Conservation (phyloP, 2,888 invertebrate species). For the Thelaira solivaga region DNA sequence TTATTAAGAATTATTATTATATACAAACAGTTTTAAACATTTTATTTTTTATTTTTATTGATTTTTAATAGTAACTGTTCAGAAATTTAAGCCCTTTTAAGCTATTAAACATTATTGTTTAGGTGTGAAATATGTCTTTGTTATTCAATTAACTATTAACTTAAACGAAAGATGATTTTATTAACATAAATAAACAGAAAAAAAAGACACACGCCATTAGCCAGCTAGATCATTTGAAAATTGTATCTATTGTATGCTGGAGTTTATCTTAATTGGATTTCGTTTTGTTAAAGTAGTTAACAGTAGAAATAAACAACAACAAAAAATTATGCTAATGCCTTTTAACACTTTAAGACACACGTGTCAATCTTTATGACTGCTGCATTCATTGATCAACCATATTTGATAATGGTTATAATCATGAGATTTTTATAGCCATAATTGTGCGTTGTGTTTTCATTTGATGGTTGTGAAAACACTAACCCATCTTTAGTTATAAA, state of each 20-base stretch:
- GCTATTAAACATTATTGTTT: background rate
- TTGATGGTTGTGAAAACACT: background rate
- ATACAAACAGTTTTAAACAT: slow-evolving; percentile 42
- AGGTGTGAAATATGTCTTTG: slow-evolving; percentile 31
- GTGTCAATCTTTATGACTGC: slow-evolving; percentile 45
- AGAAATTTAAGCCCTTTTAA: slow-evolving; percentile 11
- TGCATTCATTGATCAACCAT: slow-evolving; percentile 29
- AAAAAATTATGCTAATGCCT: slow-evolving; percentile 52
- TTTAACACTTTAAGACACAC: slow-evolving; percentile 57
- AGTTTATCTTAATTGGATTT: too few species aligned
- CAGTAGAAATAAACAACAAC: slow-evolving; percentile 11
- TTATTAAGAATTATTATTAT: too few species aligned
- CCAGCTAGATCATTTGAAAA: too few species aligned
- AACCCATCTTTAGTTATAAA: slow-evolving; percentile 35
- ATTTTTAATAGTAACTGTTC: slow-evolving; percentile 8
- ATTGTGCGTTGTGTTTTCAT: slow-evolving; percentile 11
- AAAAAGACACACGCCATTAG: background rate
- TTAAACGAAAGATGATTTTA: slow-evolving; percentile 38
- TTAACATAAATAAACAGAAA: background rate
- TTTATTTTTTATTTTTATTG: slow-evolving; percentile 46
- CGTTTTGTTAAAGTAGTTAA: too few species aligned
- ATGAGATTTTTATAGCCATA: slow-evolving; percentile 13
- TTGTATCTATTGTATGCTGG: too few species aligned
- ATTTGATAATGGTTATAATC: slow-evolving; percentile 33
- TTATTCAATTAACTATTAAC: slow-evolving; percentile 31